Percentiles rank a stretch among this genome's conserved stretches.
phyloP scores from a whole-genome alignment of 2,113 vertebrate genomes.

The Phoxinus phoxinus region DNA sequence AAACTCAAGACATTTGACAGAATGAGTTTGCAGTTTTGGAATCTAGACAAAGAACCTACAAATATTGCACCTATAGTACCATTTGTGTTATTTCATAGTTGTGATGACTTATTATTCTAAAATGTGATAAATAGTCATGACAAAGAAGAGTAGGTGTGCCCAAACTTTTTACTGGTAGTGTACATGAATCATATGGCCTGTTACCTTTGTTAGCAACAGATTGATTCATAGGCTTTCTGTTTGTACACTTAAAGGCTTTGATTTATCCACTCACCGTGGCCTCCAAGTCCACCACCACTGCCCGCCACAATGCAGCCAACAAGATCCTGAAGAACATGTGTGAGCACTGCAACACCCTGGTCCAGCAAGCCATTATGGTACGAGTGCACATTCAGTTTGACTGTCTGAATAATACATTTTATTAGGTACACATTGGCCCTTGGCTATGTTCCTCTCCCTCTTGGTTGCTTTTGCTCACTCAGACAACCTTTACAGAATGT shows the following conservation, averaged over 20 bases:
- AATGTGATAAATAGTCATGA: neutral
- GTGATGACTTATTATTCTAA: neutral
- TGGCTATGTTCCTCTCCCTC: neutral
- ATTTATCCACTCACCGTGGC: constrained; percentile 98
- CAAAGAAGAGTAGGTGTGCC: neutral
- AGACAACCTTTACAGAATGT: neutral
- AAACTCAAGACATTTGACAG: neutral
- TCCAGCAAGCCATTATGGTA: constrained; percentile 99
- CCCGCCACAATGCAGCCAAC: constrained; percentile 95
- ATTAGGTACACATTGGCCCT: neutral
- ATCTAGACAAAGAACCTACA: neutral
- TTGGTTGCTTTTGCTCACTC: neutral
- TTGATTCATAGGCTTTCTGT: neutral
- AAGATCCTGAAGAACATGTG: constrained; percentile 99
- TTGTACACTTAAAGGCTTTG: constrained; percentile 81
- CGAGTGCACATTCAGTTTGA: constrained; percentile 47
- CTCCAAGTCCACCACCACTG: constrained; percentile 97
- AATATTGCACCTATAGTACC: neutral
- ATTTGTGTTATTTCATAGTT: neutral
- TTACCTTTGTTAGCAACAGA: neutral
- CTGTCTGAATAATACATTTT: neutral
- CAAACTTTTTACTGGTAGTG: neutral
- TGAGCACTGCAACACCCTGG: constrained; percentile 96
- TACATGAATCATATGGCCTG: neutral
- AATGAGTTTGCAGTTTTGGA: neutral